Base-by-base conservation (phyloP, 2,888 invertebrate genomes). In the Melikaiella ostensackeni region DNA sequence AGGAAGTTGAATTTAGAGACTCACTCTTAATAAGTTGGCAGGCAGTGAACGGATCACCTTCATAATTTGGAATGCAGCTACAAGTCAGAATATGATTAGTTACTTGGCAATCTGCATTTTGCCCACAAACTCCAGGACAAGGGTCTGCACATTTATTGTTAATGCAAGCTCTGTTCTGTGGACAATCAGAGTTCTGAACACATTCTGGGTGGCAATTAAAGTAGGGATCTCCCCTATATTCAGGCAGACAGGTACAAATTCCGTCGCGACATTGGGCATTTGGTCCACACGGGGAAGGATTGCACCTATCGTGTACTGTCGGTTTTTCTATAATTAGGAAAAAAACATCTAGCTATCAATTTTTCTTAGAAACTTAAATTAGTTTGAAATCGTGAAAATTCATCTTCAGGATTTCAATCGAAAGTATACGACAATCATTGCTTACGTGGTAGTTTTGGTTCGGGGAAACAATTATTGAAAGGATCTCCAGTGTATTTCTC, bases 131-230 rank as follows among this genome's bases (percentile, higher is more conserved):
- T 83, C 95, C 95, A 24, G 94, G 93, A 85, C 97, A 97, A 7
- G 97, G 97, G 91, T 97, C 94, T 27, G 94, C 91, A 89, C 97
- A 98, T 92, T 97, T 97, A 80, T 95, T 95, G 83, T 95, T 94
- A 46, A 95, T 92, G 88, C 98, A 98, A 24, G 97, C 95, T 88
- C 94, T 94, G 87, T 96, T 94, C 75, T 93, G 91, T 0, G 95
- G 92, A 89, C 97, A 98, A 86, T 97, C 97, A 0, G 95, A 94
- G 89, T 96, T 97, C 13, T 96, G 92, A 0, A 96, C 94, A 91
- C 97, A 97, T 92, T 97, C 97, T 7, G 97, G 97, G 83, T 96
- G 94, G 88, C 97, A 97, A 75, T 94, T 95, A 77, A 94, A 93
- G 75, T 92, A 92, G 1, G 93, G 92, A 81, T 92, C 91, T 33